phyloP scores from a whole-genome alignment of 2,888 invertebrate genomes.

The Cephus pulcher region DNA sequence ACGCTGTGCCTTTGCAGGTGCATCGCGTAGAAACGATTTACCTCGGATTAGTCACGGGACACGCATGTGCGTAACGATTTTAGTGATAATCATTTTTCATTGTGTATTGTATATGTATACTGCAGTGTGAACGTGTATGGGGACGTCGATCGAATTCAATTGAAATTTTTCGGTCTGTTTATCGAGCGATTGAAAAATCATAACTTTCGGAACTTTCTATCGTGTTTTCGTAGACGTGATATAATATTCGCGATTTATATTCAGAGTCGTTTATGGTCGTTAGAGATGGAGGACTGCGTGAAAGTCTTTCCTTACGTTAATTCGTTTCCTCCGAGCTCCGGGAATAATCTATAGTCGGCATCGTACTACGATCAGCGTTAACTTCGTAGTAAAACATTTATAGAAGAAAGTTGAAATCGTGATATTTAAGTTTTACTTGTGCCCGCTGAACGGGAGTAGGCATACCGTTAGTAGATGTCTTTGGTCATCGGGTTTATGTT shows the following conservation, averaged over 20 bases:
- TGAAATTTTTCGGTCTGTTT: not conserved
- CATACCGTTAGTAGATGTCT: not conserved
- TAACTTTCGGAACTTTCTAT: not conserved
- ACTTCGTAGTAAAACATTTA: not conserved
- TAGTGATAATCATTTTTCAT: not conserved
- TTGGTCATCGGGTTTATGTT: not conserved
- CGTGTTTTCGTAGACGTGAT: not conserved
- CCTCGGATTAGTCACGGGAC: not conserved
- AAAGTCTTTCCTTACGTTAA: conserved; percentile 53
- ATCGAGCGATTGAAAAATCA: not conserved
- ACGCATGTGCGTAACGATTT: not conserved
- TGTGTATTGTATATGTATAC: not conserved
- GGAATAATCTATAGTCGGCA: conserved; percentile 41
- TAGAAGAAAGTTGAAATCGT: not conserved
- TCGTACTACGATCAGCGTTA: conserved; percentile 8
- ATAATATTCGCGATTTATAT: not conserved
- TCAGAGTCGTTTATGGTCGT: not conserved
- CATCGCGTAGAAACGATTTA: not conserved
- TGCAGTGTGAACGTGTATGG: too few relatives aligned
- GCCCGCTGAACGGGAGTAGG: not conserved
- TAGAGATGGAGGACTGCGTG: conserved; percentile 30
- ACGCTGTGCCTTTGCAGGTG: not conserved
- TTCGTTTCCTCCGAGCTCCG: conserved; percentile 49
- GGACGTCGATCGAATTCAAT: not conserved
- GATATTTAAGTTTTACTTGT: not conserved